Conservation (phyloP, 2,888 invertebrate genomes). For the Lapara coniferarum region DNA sequence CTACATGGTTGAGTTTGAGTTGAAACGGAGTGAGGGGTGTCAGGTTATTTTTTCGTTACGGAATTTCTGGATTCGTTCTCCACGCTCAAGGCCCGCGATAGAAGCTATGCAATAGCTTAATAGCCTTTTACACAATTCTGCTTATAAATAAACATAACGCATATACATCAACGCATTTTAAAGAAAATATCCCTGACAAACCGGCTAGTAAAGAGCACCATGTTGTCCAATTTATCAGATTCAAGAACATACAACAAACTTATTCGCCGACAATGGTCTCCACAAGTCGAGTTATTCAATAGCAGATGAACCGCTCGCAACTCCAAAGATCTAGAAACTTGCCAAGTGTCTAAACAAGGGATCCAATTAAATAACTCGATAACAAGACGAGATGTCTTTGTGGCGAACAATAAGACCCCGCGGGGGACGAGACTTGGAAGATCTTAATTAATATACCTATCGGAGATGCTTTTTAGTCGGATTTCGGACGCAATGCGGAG, state of each 20-base stretch:
- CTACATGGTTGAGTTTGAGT: too few relatives aligned
- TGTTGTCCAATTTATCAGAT: too few relatives aligned
- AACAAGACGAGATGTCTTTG: conserved; percentile 31
- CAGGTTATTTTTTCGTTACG: too few relatives aligned
- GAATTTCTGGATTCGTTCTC: too few relatives aligned
- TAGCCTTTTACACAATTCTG: too few relatives aligned
- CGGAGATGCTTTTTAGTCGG: background rate
- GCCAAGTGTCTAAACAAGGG: conserved; percentile 38
- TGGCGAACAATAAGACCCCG: conserved; percentile 33
- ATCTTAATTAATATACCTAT: conserved; percentile 26
- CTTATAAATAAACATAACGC: too few relatives aligned
- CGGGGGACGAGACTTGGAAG: conserved; percentile 27
- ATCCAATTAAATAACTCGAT: conserved; percentile 38
- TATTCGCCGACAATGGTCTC: conserved; percentile 1
- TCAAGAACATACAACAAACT: conserved; percentile 3
- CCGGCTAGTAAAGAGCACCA: background rate
- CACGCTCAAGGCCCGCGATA: too few relatives aligned
- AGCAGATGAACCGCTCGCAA: conserved; percentile 25
- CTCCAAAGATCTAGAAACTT: conserved; percentile 29
- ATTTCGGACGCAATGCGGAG: background rate
- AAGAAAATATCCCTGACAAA: too few relatives aligned
- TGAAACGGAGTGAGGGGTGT: too few relatives aligned
- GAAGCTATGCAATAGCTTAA: too few relatives aligned
- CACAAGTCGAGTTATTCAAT: conserved; percentile 2
- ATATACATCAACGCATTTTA: too few relatives aligned